These are phyloP conservation scores for Paramormyrops hopkinsi DNA, from an alignment of 2,797 vertebrate species.

Conservation along the genomic window DNA sequence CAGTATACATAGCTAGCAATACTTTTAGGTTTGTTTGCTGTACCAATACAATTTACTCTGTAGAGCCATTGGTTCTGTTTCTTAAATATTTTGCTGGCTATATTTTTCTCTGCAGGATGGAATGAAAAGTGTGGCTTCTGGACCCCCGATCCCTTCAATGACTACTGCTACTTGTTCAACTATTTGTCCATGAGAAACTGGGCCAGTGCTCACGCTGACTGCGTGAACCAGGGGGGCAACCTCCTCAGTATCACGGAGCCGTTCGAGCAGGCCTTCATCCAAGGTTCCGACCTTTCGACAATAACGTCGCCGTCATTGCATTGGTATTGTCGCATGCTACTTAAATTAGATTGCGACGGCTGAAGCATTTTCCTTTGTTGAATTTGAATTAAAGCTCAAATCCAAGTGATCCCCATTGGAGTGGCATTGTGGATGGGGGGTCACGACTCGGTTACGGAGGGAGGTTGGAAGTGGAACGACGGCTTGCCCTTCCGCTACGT, in stretches of 20 bases:
- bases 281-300: conserved; percentile 41
- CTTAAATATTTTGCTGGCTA: background rate
- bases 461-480: conserved; percentile 66
- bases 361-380: background rate
- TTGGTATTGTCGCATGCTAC: background rate
- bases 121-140: conserved; percentile 64
- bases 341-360: background rate
- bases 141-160: conserved; percentile 60
- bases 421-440: conserved; percentile 67
- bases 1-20: background rate
- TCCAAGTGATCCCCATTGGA: conserved; percentile 56
- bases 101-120: conserved; percentile 53
- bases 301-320: background rate
- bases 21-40: background rate
- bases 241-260: conserved; percentile 65
- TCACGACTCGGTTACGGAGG: conserved; percentile 63
- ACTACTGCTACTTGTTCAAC: conserved; percentile 68
- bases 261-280: conserved; percentile 61
- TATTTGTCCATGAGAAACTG: conserved; percentile 59
- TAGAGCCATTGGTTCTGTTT: background rate
- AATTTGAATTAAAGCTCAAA: conserved; percentile 43
- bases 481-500: conserved; percentile 64
- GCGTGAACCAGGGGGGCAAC: conserved; percentile 64
- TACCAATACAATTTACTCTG: background rate
- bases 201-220: conserved; percentile 64